These are phyloP conservation scores for Macrobrachium rosenbergii DNA, from an alignment of 1,140 invertebrate genomes.

Conservation along the genomic window DNA sequence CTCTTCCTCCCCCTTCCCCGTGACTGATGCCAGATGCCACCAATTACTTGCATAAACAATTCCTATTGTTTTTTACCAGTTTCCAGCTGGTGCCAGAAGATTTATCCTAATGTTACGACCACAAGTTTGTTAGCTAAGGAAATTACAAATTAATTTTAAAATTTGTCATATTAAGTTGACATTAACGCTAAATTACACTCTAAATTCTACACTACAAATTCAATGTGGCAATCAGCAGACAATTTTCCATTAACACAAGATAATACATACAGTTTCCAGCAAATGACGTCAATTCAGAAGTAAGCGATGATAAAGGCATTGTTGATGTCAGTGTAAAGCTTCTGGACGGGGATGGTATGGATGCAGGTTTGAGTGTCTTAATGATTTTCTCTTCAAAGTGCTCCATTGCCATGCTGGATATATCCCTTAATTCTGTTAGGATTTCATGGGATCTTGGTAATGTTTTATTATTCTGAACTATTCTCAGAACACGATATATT, in stretches of 20 bases:
- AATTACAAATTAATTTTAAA: no score
- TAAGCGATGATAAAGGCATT: neutral
- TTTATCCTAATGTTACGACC: no score
- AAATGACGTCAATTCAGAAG: slow-evolving; percentile 13
- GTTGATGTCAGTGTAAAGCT: slow-evolving; percentile 35
- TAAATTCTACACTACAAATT: no score
- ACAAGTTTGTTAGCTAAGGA: no score
- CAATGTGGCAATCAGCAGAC: no score
- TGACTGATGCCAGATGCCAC: no score
- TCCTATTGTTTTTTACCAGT: no score
- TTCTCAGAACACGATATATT: slow-evolving; percentile 80
- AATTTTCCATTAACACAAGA: neutral
- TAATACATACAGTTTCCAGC: slow-evolving; percentile 8
- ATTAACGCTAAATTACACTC: no score
- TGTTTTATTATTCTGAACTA: slow-evolving; percentile 78
- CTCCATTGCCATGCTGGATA: slow-evolving; percentile 96
- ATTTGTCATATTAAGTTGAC: no score
- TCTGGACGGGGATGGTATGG: slow-evolving; percentile 19
- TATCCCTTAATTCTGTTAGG: slow-evolving; percentile 88
- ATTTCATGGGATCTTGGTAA: slow-evolving; percentile 86
- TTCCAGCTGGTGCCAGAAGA: no score
- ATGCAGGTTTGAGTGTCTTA: slow-evolving; percentile 69
- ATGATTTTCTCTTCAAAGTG: slow-evolving; percentile 94
- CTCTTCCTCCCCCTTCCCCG: no score
- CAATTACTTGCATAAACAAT: no score